Evolutionary conservation across 2,113 vertebrate species (phyloP).

Genomic region (Apus apus): DNA sequence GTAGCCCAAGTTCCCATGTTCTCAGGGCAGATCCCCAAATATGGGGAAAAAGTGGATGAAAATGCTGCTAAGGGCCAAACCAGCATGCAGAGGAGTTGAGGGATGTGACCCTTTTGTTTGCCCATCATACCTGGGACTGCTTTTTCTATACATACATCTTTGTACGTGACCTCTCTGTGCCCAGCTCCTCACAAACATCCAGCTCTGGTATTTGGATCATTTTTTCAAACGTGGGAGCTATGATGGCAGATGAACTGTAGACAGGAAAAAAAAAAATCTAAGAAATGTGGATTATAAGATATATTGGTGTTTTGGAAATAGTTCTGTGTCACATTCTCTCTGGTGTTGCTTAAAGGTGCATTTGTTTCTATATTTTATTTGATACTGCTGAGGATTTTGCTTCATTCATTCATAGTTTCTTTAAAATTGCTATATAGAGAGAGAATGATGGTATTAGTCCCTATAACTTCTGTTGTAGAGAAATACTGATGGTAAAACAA

Average conservation of each 20-base stretch:
- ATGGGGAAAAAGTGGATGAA: not conserved
- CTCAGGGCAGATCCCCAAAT: not conserved
- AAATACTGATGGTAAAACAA: rapidly evolving
- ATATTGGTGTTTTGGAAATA: not conserved
- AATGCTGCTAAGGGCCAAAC: not conserved
- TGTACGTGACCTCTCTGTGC: not conserved
- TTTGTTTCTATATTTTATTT: not conserved
- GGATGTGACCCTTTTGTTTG: rapidly evolving
- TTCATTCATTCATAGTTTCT: not conserved
- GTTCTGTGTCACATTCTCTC: not conserved
- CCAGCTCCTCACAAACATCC: not conserved
- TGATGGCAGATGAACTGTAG: not conserved
- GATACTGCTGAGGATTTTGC: not conserved
- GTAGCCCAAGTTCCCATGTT: not conserved
- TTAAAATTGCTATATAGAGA: not conserved
- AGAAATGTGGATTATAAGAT: not conserved
- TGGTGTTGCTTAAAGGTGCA: not conserved
- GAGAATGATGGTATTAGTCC: not conserved
- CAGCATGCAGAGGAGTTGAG: not conserved
- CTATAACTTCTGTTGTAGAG: not conserved
- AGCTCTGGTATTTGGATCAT: not conserved
- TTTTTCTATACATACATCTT: not conserved
- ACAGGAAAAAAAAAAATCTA: not conserved
- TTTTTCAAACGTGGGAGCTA: not conserved
- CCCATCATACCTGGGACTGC: not conserved